Base-by-base conservation (phyloP, 2,113 vertebrate species). In the Burhinus oedicnemus region DNA sequence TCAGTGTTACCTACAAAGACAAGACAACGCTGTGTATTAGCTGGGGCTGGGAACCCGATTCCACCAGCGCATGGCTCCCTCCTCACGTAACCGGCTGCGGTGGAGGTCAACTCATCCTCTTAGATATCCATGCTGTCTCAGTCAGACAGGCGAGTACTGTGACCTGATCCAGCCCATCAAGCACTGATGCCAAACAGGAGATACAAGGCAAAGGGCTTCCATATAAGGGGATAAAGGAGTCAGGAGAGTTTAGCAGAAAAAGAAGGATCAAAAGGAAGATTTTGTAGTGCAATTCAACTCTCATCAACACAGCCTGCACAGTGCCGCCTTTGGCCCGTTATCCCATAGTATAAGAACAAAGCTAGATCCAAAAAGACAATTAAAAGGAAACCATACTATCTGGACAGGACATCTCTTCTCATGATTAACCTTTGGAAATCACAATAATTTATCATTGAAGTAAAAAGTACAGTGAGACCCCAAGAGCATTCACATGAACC, bases 41-140 rank as follows among this genome's bases (percentile, higher is more conserved):
- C 76, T 78, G n/a, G 17, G 57, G 26, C n/a, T 68, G 66, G 26
- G 80, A 80, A 80, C 51, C 27, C 1, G 0, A 13, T 78, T 75
- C 86, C 58, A 38, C 42, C 3, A 1, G 51, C 11, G 3, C 54
- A 12, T 6, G 32, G 38, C 61, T 89, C 54, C 51, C 49, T 83
- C 26, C 40, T 66, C 60, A 16, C 34, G 2, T 3, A 81, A 51
- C 11, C 0, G 0, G 54, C 79, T 52, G 71, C 7, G 3, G 17
- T n/a, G 61, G 45, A 96, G 93, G 69, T 84, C 91, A 89, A 71
- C 89, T 87, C 92, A 96, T 89, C 86, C 76, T 75, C 75, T n/a
- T 1, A 1, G 49, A 23, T 20, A 44, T 7, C 70, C 74, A 23
- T 5, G 13, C 79, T 25, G 36, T 12, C 82, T n/a, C 64, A 26